Conservation (phyloP, 2,113 vertebrate species). For the Lepisosteus oculatus region DNA sequence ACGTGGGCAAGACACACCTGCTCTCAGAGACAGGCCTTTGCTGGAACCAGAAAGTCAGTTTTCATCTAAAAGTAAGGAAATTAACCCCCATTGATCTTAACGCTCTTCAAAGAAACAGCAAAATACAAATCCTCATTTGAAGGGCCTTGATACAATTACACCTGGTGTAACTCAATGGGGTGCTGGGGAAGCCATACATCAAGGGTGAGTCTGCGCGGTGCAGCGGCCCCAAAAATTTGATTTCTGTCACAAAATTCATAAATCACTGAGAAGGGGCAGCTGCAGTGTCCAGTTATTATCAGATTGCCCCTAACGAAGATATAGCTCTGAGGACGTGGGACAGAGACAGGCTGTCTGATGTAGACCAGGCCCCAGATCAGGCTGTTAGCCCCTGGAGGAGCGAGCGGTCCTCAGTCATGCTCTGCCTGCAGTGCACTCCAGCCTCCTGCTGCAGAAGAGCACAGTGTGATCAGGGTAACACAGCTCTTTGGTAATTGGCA, state of each 20-base stretch:
- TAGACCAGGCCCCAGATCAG: no score
- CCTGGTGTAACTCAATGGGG: neutral
- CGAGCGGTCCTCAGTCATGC: no score
- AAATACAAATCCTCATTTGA: neutral
- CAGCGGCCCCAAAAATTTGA: slow-evolving; percentile 4
- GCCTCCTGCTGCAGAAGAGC: no score
- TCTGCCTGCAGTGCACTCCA: no score
- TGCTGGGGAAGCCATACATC: neutral
- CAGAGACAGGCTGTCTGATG: neutral
- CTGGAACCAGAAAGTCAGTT: no score
- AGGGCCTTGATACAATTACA: neutral
- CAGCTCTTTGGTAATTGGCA: no score
- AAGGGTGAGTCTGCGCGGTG: neutral
- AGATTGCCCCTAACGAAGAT: neutral
- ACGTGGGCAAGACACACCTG: no score
- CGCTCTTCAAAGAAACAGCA: neutral
- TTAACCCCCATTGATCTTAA: no score
- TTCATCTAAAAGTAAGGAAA: no score
- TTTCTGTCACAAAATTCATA: slow-evolving; percentile 3
- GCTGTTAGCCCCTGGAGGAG: no score
- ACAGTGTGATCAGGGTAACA: no score
- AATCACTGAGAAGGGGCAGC: slow-evolving; percentile 1
- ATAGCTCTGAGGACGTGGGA: neutral
- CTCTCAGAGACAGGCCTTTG: no score
- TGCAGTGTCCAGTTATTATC: neutral